Evolutionary conservation across 30 jellyfish, hydroid and myxozoan species (phyloP), one percentile per base, ranked within the genome.

Genomic region (Turritopsis dohrnii): DNA sequence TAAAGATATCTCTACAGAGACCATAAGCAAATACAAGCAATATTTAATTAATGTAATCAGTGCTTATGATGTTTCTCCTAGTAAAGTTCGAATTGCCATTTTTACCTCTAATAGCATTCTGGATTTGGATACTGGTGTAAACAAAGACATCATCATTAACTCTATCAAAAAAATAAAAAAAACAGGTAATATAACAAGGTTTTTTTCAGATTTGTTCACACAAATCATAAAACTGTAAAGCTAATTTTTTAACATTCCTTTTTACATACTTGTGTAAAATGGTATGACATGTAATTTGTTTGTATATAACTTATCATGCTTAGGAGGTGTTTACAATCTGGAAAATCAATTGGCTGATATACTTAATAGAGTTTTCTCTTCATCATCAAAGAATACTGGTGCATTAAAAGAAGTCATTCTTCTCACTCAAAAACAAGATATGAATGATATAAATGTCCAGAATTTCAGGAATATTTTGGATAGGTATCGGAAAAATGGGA

Each of bases 71-170:
- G 53, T 90, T 30, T 71, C 93, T 0, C 16, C 53, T 0, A 73
- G 71, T 23, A 71, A 86, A 66, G 82, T 86, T 13, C 89, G 90
- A 1, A 69, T 83, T 28, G 96, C 87, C 26, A 8, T 85, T n/a
- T 41, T 89, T 9, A 52, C 90, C 0, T 84, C 77, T 18, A 26
- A 69, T 18, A 30, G 19, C 60, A 72, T 30, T 18, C 54, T 84
- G 54, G 31, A 26, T 8, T 23, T 76, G 53, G 82, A 84, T 24
- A 82, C 19, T 52, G 91, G 91, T 18, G 53, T 52, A 26, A 74
- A 74, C 71, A 27, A 26, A 24, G 65, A 29, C 7, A 9, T 20
- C 24, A 52, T 74, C 27, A 1, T 0, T 26, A 17, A 74, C 27
- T 28, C 83, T 23, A 26, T 74, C 0, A 26, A 74, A 21, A 74